Base-by-base conservation (phyloP, 1,140 invertebrate genomes). In the Cydia pomonella region DNA sequence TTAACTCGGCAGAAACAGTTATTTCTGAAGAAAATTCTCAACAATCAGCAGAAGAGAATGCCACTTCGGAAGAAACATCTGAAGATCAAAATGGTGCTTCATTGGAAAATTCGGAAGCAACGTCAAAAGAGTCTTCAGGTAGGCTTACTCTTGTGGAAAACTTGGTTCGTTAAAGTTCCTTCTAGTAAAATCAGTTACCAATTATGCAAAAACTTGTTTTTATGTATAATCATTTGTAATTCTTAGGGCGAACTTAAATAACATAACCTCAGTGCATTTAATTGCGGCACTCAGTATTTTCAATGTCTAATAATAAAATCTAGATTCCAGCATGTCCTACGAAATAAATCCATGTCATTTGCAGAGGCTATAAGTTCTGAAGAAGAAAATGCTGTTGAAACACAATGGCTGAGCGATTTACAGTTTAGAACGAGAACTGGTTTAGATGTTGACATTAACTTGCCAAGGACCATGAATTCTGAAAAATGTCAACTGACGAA, bases 401-500 rank as follows among this genome's bases (percentile, higher is more conserved):
- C n/a, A 50, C 12, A 72, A 72, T 72, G 71, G 71, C 44, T 47
- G 13, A 72, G 23, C 18, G 71, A 66, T 13, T 2, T 29, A 66
- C 63, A 66, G 9, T 66, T 29, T 21, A 27, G 25, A 33, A 76
- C 74, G 0, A 76, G 74, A 71, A 71, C 44, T 21, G 78, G 64
- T 3, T 9, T 38, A 2, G 27, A 21, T 6, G 73, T 80, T 12
- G 79, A 80, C 27, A 73, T 82, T 73, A 69, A 77, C 18, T 72
- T 81, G 10, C 71, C 47, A 25, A 75, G 53, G 27, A 73, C 5
- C 38, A 23, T 10, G 13, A 25, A 53, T 6, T 64, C 66, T 18
- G 81, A 83, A 69, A 73, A 73, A 13, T 83, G 79, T 47, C 76
- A 41, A 27, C 5, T 83, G 3, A 75, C 6, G 6, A 53, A 74